phyloP scores from a whole-genome alignment of 2,797 vertebrate species.

The Otolemur crassicaudatus region DNA sequence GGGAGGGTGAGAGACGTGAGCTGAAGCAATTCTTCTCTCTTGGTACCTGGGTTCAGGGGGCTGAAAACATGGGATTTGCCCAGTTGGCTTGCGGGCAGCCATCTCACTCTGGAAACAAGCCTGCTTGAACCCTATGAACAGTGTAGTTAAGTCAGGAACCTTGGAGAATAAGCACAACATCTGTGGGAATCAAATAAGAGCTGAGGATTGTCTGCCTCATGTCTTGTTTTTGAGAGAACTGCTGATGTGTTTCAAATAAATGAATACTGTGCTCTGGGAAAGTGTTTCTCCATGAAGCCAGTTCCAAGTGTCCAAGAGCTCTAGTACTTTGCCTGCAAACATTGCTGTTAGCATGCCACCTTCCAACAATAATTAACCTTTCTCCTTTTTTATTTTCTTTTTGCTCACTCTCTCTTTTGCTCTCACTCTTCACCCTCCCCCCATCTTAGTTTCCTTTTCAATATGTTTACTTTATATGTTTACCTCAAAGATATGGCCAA shows the following conservation, averaged over 20 bases:
- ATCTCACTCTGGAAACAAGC: conserved; percentile 47
- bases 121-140: not conserved
- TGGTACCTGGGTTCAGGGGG: conserved; percentile 45
- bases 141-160: conserved; percentile 13
- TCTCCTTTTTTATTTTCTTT: conserved; percentile 50
- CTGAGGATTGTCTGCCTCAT: not conserved
- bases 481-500: conserved; percentile 52
- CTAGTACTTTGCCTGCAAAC: conserved; percentile 4
- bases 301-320: conserved; percentile 27
- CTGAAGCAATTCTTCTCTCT: conserved; percentile 54
- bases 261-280: not conserved
- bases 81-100: not conserved
- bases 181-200: conserved; percentile 63
- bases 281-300: not conserved
- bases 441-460: conserved; percentile 19
- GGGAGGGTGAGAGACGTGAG: conserved; percentile 27
- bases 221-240: conserved; percentile 63
- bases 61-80: not conserved
- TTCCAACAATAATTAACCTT: conserved; percentile 64
- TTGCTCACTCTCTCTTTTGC: conserved; percentile 48
- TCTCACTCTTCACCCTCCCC: not conserved
- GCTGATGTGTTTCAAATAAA: conserved; percentile 56
- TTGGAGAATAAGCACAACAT: conserved; percentile 22
- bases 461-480: conserved; percentile 52
- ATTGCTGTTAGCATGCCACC: not conserved